Evolutionary conservation across 2,888 invertebrate genomes (phyloP).

Genomic region (Yponomeuta evonymella): DNA sequence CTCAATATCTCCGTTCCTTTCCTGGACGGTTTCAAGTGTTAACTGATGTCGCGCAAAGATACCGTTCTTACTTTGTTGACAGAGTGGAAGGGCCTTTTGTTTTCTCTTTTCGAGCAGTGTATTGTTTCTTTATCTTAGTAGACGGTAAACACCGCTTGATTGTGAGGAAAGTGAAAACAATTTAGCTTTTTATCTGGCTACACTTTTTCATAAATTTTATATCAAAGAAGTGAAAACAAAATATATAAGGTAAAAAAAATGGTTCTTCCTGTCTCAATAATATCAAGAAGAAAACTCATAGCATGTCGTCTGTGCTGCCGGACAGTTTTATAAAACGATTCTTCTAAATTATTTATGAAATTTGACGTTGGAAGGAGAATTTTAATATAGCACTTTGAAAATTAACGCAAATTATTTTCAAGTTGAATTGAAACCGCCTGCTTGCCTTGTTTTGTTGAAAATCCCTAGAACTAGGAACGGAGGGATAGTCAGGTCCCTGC

Average conservation of each 20-base stretch:
- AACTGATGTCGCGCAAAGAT: constrained; percentile 38
- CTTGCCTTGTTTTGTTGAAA: too few relatives aligned
- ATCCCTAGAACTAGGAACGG: too few relatives aligned
- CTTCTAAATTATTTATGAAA: too few relatives aligned
- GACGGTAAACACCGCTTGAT: neutral
- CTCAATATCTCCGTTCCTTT: constrained; percentile 18
- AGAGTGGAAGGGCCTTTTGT: constrained; percentile 7
- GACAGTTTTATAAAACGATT: too few relatives aligned
- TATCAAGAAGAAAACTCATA: too few relatives aligned
- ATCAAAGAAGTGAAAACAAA: neutral
- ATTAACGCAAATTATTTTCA: too few relatives aligned
- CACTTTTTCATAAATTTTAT: neutral
- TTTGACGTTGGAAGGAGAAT: too few relatives aligned
- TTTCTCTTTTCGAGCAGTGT: constrained; percentile 9
- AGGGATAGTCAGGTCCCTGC: neutral
- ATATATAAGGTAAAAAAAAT: neutral
- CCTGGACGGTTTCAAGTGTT: constrained; percentile 27
- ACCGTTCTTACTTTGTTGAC: constrained; percentile 31
- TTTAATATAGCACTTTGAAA: too few relatives aligned
- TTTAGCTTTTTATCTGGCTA: neutral
- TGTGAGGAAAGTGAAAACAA: constrained; percentile 3
- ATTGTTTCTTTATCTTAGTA: constrained; percentile 13
- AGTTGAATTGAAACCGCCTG: too few relatives aligned
- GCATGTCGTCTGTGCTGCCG: too few relatives aligned
- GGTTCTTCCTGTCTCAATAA: too few relatives aligned